Evolutionary conservation across 2,113 vertebrate species (phyloP), one percentile per base, ranked within the genome.

Genomic region (Cheilinus undulatus): DNA sequence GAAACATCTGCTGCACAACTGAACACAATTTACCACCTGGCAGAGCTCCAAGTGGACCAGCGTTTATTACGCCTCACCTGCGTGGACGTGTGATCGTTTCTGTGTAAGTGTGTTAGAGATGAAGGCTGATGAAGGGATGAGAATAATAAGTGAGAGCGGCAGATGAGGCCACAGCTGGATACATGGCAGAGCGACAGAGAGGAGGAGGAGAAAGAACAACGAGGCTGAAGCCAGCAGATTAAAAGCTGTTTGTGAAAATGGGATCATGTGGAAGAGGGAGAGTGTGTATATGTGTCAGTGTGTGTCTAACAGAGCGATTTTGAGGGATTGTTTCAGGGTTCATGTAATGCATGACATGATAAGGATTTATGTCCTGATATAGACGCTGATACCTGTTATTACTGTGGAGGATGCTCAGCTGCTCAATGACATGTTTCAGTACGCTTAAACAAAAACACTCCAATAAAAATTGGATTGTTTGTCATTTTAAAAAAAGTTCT

Each of bases 161-260:
- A 80, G 74, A 89, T 83, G 80, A 85, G 76, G 45, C 61, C 72
- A 75, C 86, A 90, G 86, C 87, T 88, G 89, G 84, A 82, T 63
- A 69, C 65, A 8, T 40, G 40, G 50, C 57, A 64, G 49, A 51
- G 42, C n/a, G 64, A 52, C 51, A 42, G 40, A 19, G 52, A n/a
- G 17, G 19, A 57, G 19, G 10, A 22, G 61, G 45, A 28, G 53
- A 61, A 19, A 48, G 68, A 74, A 78, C 72, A 70, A 61, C 24
- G 23, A 63, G 48, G 81, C 5, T 42, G 59, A 67, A 69, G 54
- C 56, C 9, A 40, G 20, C 27, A 32, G 78, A 76, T 78, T 82
- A 53, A 56, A 70, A 53, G 40, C 46, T 2, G 45, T 62, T 59
- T 69, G 69, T 80, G 62, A 69, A 51, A 40, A 28, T 36, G 34